These are phyloP conservation scores for Pachydiplax longipennis DNA, from an alignment of 2,888 invertebrate genomes.

Conservation along the genomic window DNA sequence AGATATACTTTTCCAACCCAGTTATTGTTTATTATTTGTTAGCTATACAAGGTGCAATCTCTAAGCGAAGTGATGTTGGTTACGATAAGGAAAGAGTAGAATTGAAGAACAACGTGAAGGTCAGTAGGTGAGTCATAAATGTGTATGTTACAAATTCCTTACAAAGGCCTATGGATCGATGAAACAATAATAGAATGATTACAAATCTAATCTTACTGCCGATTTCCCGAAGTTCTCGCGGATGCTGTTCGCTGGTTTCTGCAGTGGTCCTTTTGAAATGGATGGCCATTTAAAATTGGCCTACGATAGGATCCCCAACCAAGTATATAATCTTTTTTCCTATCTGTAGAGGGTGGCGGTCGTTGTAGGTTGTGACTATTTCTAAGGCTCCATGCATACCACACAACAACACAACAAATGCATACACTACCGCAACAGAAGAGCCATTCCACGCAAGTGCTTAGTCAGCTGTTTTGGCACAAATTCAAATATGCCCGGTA, in stretches of 20 bases:
- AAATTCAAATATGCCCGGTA: no score
- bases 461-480: no score
- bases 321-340: conserved; percentile 10
- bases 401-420: conserved; percentile 9
- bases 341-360: conserved; percentile 30
- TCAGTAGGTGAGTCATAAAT: background rate
- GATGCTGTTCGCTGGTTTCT: background rate
- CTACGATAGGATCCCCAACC: background rate
- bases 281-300: background rate
- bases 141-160: background rate
- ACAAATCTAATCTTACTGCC: no score
- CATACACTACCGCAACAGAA: background rate
- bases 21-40: background rate
- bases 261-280: background rate
- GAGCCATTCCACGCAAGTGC: background rate
- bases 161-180: background rate
- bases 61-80: background rate
- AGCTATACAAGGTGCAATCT: background rate
- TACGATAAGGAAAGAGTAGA: background rate
- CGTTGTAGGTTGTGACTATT: conserved; percentile 40
- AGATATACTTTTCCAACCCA: background rate
- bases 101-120: background rate
- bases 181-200: no score
- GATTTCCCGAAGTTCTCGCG: no score
- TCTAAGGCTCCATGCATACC: conserved; percentile 45